Base-by-base conservation (phyloP, 2,888 invertebrate genomes). In the Himalopsyche tibetana region DNA sequence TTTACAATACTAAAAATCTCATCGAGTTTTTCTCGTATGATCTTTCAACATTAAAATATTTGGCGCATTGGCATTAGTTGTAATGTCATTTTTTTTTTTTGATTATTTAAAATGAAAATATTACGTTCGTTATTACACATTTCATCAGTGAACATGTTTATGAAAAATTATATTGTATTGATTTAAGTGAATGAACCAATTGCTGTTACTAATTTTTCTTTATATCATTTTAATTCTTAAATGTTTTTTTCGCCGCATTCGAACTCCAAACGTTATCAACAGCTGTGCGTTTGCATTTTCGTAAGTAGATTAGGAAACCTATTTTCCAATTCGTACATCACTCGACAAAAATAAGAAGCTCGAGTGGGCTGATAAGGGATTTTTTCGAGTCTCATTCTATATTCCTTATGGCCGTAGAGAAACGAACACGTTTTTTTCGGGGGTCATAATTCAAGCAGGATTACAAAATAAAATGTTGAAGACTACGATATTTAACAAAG, bases 401-500 rank as follows among this genome's bases (percentile, higher is more conserved):
- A 87, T 87, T 87, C 87, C 87, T 87, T 87, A 84, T 87, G 87
- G 87, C 83, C 63, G 79, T 42, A 63, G 38, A 5, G 55, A 83
- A 79, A 83, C 51, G 82, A 87, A 85, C 63, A 79, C 74, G 80
- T 80, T 86, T 87, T 84, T 51, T 51, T 51, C 45, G 84, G 81
- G 85, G 83, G 87, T 85, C 88, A 87, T 88, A 88, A 87, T 83
- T 88, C 88, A 87, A 87, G 86, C 51, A 82, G 88, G 86, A 88
- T 88, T 88, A 88, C 86, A 86, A 87, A 88, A 88, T 87, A 87
- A 87, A 88, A 88, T 86, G 82, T 87, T 84, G 86, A 84, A 87
- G 86, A 83, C 87, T 86, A 86, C 85, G 88, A 88, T 88, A 87
- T 88, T 87, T 88, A 88, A 88, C 88, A 87, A 87, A 87, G 85